phyloP scores from a whole-genome alignment of 1,140 invertebrate species.

The Pararge aegeria region DNA sequence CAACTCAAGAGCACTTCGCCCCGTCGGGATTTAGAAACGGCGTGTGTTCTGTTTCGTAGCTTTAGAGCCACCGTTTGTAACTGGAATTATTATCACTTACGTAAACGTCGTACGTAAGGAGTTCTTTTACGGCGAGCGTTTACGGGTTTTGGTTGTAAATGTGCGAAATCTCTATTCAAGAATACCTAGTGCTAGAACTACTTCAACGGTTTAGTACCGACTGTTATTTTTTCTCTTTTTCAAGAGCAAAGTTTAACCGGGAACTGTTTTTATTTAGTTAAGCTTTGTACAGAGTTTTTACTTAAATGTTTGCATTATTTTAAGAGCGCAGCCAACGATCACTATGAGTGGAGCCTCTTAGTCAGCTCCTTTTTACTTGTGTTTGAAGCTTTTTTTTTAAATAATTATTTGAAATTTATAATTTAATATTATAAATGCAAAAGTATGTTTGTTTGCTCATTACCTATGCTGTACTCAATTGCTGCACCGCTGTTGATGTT shows the following conservation, averaged over 20 bases:
- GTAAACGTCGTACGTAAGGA: conserved; percentile 1
- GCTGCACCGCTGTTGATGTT: no score
- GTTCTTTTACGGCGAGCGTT: conserved; percentile 1
- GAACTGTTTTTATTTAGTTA: conserved; percentile 4
- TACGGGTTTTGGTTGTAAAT: conserved; percentile 5
- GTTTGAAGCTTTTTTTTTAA: no score
- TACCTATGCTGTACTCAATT: no score
- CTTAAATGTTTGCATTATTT: not conserved
- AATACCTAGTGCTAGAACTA: not conserved
- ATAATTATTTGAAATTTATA: no score
- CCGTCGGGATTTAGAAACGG: conserved; percentile 9
- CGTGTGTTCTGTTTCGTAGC: conserved; percentile 8
- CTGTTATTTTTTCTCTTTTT: conserved; percentile 1
- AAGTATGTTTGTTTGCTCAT: no score
- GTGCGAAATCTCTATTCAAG: not conserved
- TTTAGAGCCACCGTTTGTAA: not conserved
- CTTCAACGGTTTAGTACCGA: not conserved
- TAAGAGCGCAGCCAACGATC: not conserved
- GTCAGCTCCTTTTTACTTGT: not conserved
- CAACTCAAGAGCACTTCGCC: conserved; percentile 36
- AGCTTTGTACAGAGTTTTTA: not conserved
- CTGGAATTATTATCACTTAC: conserved; percentile 12
- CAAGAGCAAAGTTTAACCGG: not conserved
- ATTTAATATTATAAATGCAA: no score
- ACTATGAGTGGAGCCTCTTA: not conserved